A percentile compares a stretch with the other conserved stretches of the same genome.
Conservation (phyloP, 2,113 vertebrate genomes). For the Odontesthes bonariensis region DNA sequence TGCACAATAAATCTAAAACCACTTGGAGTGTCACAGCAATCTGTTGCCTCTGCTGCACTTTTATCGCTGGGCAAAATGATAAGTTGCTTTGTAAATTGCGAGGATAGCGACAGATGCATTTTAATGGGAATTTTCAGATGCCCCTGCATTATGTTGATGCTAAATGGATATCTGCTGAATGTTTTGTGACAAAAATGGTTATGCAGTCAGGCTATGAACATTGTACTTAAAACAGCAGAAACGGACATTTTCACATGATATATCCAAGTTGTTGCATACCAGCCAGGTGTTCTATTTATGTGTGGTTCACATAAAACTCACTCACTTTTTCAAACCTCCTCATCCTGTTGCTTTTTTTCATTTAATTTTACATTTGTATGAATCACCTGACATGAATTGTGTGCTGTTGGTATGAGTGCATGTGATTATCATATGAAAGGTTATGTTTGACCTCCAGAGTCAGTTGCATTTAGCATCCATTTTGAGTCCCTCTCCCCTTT, state of each 20-base stretch:
- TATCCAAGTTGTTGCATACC: constrained; percentile 21
- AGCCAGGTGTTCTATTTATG: neutral
- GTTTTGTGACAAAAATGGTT: constrained; percentile 55
- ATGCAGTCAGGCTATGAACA: constrained; percentile 14
- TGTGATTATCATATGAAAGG: constrained; percentile 75
- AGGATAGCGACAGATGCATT: constrained; percentile 71
- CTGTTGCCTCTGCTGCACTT: constrained; percentile 72
- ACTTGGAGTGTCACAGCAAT: constrained; percentile 76
- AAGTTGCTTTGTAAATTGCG: constrained; percentile 78
- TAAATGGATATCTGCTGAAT: constrained; percentile 62
- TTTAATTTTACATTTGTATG: constrained; percentile 51
- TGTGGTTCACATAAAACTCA: neutral
- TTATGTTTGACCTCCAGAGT: constrained; percentile 71
- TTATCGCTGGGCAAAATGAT: constrained; percentile 73
- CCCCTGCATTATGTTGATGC: constrained; percentile 62
- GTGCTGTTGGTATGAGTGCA: constrained; percentile 38
- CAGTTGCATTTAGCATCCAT: constrained; percentile 72
- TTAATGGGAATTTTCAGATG: constrained; percentile 64
- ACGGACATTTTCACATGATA: constrained; percentile 21
- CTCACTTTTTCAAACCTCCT: constrained; percentile 23
- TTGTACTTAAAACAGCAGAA: constrained; percentile 28
- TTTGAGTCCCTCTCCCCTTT: constrained; percentile 59
- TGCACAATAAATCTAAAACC: constrained; percentile 82
- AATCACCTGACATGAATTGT: constrained; percentile 54
- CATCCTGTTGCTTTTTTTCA: constrained; percentile 23